phyloP scores from a whole-genome alignment of 2,888 invertebrate genomes.

The Himalopsyche kuldschensis region DNA sequence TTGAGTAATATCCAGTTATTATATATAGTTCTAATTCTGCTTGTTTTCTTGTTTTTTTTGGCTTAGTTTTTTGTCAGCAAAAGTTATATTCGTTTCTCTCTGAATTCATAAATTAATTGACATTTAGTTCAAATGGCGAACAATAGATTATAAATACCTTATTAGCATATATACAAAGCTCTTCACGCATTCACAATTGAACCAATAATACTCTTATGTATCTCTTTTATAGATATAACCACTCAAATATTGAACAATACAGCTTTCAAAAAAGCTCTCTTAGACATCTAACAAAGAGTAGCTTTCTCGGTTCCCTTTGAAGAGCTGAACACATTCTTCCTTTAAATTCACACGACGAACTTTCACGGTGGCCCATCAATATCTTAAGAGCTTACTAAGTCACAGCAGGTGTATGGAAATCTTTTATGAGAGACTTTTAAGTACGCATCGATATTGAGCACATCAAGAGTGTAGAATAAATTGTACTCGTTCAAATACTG shows the following conservation, averaged over 20 bases:
- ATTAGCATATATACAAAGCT: neutral
- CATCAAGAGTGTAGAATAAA: no score
- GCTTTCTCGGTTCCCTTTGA: neutral
- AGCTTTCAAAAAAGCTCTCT: neutral
- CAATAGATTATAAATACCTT: no score
- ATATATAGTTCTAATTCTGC: no score
- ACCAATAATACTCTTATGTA: neutral
- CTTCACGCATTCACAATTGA: neutral
- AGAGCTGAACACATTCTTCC: neutral
- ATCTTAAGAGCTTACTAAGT: neutral
- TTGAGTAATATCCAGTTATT: no score
- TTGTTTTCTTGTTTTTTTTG: no score
- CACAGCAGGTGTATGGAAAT: neutral
- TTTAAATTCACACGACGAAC: neutral
- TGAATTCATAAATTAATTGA: no score
- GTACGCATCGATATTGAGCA: neutral
- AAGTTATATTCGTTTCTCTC: no score
- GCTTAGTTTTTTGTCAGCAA: no score
- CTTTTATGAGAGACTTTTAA: neutral
- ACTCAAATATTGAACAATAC: neutral
- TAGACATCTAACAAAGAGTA: neutral
- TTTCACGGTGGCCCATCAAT: neutral
- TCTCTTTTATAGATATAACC: neutral
- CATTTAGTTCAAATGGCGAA: no score
- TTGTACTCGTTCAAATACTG: no score